Conservation (phyloP, 2,888 invertebrate species). For the Ophion slaviceki region DNA sequence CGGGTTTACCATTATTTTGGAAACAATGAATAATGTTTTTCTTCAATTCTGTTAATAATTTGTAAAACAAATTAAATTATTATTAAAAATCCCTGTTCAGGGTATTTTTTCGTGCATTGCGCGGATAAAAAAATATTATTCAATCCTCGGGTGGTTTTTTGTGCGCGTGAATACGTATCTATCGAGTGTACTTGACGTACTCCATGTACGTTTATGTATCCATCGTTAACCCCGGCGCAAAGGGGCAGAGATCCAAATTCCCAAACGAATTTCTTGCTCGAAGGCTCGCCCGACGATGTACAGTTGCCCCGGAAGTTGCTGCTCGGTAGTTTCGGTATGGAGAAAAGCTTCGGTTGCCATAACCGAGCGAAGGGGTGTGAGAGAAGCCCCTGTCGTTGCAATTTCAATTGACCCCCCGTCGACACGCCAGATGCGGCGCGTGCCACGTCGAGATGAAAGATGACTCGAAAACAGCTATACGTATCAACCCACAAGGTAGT, state of each 20-base stretch:
- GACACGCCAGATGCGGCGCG: constrained; percentile 81
- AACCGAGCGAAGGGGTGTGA: constrained; percentile 12
- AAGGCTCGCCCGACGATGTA: neutral
- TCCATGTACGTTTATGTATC: neutral
- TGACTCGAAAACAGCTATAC: constrained; percentile 72
- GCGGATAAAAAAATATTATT: neutral
- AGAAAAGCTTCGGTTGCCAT: constrained; percentile 37
- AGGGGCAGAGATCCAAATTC: constrained; percentile 17
- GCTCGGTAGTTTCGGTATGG: constrained; percentile 22
- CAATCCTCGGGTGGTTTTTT: constrained; percentile 6
- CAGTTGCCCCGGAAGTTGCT: constrained; percentile 32
- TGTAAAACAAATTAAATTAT: too few relatives aligned
- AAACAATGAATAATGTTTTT: too few relatives aligned
- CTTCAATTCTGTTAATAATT: too few relatives aligned
- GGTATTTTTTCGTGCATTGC: neutral
- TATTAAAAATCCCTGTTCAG: too few relatives aligned
- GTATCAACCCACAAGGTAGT: constrained; percentile 38
- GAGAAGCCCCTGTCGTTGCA: constrained; percentile 70
- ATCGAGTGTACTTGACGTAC: constrained; percentile 6
- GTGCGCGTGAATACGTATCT: neutral
- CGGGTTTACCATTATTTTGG: too few relatives aligned
- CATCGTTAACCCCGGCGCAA: neutral
- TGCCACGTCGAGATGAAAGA: constrained; percentile 81
- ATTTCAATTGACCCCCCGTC: constrained; percentile 81
- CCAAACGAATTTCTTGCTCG: neutral